These are phyloP conservation scores for Psettodes erumei DNA, from an alignment of 2,113 vertebrate species.

Conservation along the genomic window DNA sequence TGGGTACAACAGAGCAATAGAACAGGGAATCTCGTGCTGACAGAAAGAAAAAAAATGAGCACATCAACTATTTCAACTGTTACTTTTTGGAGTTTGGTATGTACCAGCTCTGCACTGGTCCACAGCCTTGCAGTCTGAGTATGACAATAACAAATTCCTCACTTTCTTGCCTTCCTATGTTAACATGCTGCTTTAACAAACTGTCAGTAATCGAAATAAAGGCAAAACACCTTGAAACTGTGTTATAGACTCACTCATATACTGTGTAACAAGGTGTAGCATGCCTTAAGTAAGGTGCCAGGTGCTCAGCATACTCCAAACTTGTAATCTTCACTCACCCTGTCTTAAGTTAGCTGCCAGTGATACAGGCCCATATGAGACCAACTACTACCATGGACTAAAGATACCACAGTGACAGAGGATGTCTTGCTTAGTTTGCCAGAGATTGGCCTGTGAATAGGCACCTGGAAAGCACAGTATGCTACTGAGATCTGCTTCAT, in stretches of 20 bases:
- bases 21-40: no score
- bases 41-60: background rate
- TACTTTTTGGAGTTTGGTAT: background rate
- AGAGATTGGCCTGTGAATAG: background rate
- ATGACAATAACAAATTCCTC: background rate
- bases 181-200: background rate
- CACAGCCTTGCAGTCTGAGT: background rate
- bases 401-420: background rate
- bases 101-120: background rate
- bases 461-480: background rate
- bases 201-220: background rate
- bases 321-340: background rate
- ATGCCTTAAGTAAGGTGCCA: no score
- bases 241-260: background rate
- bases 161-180: background rate
- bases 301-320: conserved; percentile 1
- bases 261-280: background rate
- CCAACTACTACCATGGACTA: background rate
- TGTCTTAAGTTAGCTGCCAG: background rate
- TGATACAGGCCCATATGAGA: background rate
- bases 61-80: background rate
- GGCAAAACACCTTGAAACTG: background rate
- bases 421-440: background rate
- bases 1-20: background rate
- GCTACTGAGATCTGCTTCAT: background rate